Conservation (phyloP, 1,140 invertebrate genomes). For the Agrypnia vestita region DNA sequence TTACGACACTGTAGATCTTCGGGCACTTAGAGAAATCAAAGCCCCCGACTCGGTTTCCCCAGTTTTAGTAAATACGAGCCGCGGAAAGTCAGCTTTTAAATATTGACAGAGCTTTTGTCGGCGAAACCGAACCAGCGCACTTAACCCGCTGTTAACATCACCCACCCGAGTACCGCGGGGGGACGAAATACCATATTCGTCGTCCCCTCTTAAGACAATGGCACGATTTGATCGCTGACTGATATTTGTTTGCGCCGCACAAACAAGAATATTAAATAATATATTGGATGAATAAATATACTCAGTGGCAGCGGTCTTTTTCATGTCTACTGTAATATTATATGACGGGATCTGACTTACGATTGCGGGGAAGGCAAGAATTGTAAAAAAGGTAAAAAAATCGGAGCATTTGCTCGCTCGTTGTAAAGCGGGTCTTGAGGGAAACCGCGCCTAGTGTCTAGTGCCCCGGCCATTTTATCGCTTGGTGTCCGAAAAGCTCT, state of each 20-base stretch:
- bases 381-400: not conserved
- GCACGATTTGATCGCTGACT: slow-evolving; percentile 42
- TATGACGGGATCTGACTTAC: not conserved
- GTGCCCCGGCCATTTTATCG: not conserved
- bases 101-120: slow-evolving; percentile 61
- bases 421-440: not conserved
- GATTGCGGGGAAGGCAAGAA: not conserved
- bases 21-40: slow-evolving; percentile 35
- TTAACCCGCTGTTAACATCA: slow-evolving; percentile 47
- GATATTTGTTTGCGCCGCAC: slow-evolving; percentile 57
- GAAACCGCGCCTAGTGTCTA: not conserved
- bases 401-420: not conserved
- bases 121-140: slow-evolving; percentile 46
- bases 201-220: slow-evolving; percentile 40
- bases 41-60: slow-evolving; percentile 28
- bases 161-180: slow-evolving; percentile 26
- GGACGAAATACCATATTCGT: slow-evolving; percentile 43
- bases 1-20: not conserved
- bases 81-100: slow-evolving; percentile 54
- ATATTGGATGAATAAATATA: slow-evolving; percentile 47
- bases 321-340: slow-evolving; percentile 30
- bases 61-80: slow-evolving; percentile 43
- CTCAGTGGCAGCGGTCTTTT: slow-evolving; percentile 22
- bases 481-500: slow-evolving; percentile 15
- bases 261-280: slow-evolving; percentile 61